These are phyloP conservation scores for Electrona antarctica DNA, from an alignment of 2,113 vertebrate species.

Conservation along the genomic window DNA sequence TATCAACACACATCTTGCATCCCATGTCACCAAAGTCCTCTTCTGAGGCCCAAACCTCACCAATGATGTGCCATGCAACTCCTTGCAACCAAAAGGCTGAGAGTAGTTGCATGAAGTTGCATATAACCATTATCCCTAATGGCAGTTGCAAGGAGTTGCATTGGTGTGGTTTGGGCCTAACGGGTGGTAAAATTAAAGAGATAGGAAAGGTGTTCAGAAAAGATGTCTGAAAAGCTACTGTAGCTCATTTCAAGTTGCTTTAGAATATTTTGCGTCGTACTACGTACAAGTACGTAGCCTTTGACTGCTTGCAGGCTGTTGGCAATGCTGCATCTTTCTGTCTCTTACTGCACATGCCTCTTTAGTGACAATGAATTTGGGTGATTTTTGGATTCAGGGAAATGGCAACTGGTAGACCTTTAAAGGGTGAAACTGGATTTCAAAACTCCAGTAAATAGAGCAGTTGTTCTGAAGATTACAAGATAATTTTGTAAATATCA, in stretches of 20 bases:
- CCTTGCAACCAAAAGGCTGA: too few species aligned
- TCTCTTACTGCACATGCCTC: neutral
- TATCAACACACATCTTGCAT: too few species aligned
- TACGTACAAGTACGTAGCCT: neutral
- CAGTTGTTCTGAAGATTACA: neutral
- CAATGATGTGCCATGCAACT: too few species aligned
- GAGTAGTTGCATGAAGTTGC: too few species aligned
- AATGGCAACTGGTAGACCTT: neutral
- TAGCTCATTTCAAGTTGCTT: neutral
- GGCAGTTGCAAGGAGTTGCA: too few species aligned
- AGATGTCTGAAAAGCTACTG: neutral
- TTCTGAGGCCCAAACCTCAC: too few species aligned
- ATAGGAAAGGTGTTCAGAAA: too few species aligned
- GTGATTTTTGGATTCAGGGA: slow-evolving; percentile 1
- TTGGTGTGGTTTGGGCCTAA: too few species aligned
- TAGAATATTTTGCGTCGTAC: neutral
- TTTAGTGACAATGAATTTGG: neutral
- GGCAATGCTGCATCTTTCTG: neutral
- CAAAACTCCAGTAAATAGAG: neutral
- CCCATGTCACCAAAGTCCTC: too few species aligned
- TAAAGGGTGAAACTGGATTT: neutral
- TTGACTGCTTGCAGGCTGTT: neutral
- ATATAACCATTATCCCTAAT: too few species aligned
- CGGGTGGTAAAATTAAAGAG: too few species aligned
- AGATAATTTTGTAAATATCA: too few species aligned